These are phyloP conservation scores for Melitaea cinxia DNA, from an alignment of 1,140 invertebrate species.

Conservation along the genomic window DNA sequence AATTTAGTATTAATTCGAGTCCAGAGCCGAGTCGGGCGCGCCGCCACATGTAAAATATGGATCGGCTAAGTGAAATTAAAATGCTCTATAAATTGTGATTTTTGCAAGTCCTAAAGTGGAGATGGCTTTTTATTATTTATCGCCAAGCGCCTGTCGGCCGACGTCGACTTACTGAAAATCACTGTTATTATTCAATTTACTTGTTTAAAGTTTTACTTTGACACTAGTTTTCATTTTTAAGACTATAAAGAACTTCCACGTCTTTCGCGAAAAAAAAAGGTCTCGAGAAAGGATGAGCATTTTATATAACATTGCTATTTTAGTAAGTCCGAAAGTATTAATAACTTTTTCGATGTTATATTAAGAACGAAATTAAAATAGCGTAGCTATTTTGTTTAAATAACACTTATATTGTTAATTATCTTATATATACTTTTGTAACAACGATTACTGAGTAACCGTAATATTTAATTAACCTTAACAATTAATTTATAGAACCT, in stretches of 20 bases:
- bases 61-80: slow-evolving; percentile 82
- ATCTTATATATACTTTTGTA: too few relatives aligned
- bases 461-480: too few relatives aligned
- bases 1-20: slow-evolving; percentile 81
- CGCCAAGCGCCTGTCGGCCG: slow-evolving; percentile 65
- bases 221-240: slow-evolving; percentile 37
- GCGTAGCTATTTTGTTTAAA: too few relatives aligned
- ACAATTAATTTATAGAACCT: too few relatives aligned
- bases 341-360: background rate
- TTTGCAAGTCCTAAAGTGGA: slow-evolving; percentile 81
- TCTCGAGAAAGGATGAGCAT: slow-evolving; percentile 1
- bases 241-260: slow-evolving; percentile 33
- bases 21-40: slow-evolving; percentile 66
- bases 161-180: slow-evolving; percentile 74
- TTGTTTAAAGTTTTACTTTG: slow-evolving; percentile 60
- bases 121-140: slow-evolving; percentile 81
- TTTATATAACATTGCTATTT: background rate
- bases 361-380: background rate
- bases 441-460: too few relatives aligned
- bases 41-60: slow-evolving; percentile 81
- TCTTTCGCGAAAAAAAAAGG: slow-evolving; percentile 26
- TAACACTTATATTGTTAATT: too few relatives aligned
- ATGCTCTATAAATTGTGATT: slow-evolving; percentile 82
- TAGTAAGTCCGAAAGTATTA: background rate
- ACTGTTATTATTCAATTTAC: slow-evolving; percentile 77